A percentile compares a stretch with the other conserved stretches of the same genome.
These are phyloP conservation scores for Ips typographus DNA, from an alignment of 1,140 invertebrate species.

Conservation along the genomic window DNA sequence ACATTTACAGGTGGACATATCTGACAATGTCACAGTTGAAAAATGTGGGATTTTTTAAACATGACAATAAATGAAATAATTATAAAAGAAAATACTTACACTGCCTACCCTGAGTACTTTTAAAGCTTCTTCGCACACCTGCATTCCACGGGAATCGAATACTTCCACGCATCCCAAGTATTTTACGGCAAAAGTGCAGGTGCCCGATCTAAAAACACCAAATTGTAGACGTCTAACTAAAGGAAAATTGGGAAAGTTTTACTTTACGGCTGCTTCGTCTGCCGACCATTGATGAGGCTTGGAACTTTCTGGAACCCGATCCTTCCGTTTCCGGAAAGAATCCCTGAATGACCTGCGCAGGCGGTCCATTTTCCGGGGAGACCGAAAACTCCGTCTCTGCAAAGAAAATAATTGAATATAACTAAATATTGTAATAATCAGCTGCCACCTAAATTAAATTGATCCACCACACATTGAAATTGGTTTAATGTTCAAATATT, in stretches of 20 bases:
- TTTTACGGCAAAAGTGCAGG: conserved; percentile 97
- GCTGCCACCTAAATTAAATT: too few relatives aligned
- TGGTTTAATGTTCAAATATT: too few relatives aligned
- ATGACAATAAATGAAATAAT: too few relatives aligned
- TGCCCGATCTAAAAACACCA: conserved; percentile 68
- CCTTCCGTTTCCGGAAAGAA: conserved; percentile 84
- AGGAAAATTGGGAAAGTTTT: conserved; percentile 30
- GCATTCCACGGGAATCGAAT: conserved; percentile 98
- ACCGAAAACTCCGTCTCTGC: conserved; percentile 64
- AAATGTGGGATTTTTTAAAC: too few relatives aligned
- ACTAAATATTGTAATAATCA: background rate
- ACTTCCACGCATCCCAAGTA: conserved; percentile 99
- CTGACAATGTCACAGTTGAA: background rate
- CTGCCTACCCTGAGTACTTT: conserved; percentile 84
- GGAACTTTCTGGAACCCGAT: conserved; percentile 81
- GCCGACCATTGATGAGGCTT: conserved; percentile 98
- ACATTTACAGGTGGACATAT: background rate
- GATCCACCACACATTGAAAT: too few relatives aligned
- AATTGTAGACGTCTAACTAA: background rate
- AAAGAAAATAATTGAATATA: conserved; percentile 38
- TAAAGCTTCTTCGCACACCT: conserved; percentile 98
- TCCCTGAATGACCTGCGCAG: conserved; percentile 88
- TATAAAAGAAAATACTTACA: conserved; percentile 14
- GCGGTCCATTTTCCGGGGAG: conserved; percentile 85
- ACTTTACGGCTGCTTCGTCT: conserved; percentile 88